A percentile compares a stretch with the other conserved stretches of the same genome.
Conservation (phyloP, 2,888 invertebrate genomes). For the Rhopalosiphum nymphaeae region DNA sequence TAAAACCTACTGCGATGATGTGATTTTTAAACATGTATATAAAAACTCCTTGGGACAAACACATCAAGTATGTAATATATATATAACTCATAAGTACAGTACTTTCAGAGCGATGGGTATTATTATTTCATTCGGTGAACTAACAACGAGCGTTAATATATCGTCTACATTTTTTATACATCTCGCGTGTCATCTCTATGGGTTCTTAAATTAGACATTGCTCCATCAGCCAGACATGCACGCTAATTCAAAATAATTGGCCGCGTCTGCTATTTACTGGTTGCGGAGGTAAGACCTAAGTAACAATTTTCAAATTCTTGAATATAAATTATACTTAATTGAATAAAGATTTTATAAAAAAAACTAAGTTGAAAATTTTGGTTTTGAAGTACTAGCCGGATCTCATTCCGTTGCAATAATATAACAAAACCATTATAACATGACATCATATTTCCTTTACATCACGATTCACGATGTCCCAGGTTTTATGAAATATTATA, state of each 20-base stretch:
- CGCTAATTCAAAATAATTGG: neutral
- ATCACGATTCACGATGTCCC: neutral
- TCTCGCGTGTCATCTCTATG: neutral
- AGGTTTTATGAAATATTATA: neutral
- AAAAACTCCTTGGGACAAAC: neutral
- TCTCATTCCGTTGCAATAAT: too few relatives aligned
- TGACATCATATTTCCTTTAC: neutral
- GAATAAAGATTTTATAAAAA: too few relatives aligned
- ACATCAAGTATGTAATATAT: neutral
- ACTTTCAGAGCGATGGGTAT: neutral
- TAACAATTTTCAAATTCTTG: neutral
- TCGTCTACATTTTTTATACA: neutral
- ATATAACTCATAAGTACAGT: neutral
- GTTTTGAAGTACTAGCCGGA: too few relatives aligned
- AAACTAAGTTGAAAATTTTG: too few relatives aligned
- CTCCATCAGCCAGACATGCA: neutral
- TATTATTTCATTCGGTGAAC: neutral
- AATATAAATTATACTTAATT: neutral
- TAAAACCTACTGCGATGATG: neutral
- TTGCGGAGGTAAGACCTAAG: neutral
- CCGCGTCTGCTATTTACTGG: neutral
- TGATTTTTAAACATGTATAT: conserved; percentile 15
- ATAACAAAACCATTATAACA: too few relatives aligned
- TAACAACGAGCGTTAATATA: conserved; percentile 19
- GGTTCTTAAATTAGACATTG: conserved; percentile 24